Conservation (phyloP, 1,140 invertebrate genomes). For the Drosophila albomicans region DNA sequence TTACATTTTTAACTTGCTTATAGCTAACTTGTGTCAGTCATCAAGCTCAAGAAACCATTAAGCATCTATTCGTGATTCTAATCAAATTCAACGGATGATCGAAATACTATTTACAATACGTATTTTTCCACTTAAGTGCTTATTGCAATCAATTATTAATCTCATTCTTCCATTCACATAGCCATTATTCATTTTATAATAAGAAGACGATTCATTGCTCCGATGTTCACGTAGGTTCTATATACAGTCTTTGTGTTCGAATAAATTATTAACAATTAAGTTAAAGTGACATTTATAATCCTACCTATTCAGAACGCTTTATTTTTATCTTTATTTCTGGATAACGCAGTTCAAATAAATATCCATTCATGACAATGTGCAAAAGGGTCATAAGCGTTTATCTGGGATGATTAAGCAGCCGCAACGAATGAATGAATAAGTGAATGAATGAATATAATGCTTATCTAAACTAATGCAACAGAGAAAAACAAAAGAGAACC, state of each 20-base stretch:
- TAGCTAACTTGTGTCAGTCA: constrained; percentile 16
- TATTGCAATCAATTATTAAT: background rate
- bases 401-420: background rate
- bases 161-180: background rate
- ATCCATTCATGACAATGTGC: too few species aligned
- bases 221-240: background rate
- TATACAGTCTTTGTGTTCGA: background rate
- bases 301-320: background rate
- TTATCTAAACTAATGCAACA: constrained; percentile 1
- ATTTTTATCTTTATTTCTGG: too few species aligned
- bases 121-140: constrained; percentile 19
- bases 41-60: constrained; percentile 12
- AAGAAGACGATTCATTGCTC: background rate
- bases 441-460: constrained; percentile 4
- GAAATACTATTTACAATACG: constrained; percentile 9
- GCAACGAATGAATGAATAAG: background rate
- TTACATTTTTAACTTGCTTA: constrained; percentile 8
- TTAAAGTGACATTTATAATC: background rate
- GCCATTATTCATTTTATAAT: constrained; percentile 2
- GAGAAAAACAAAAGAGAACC: background rate
- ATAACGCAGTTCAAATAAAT: background rate
- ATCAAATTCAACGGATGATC: constrained; percentile 23
- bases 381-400: constrained; percentile 2
- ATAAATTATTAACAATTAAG: background rate
- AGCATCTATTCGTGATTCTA: constrained; percentile 25